Base-by-base conservation (phyloP, 2,888 invertebrate species). In the Trissonchulus sp. region DNA sequence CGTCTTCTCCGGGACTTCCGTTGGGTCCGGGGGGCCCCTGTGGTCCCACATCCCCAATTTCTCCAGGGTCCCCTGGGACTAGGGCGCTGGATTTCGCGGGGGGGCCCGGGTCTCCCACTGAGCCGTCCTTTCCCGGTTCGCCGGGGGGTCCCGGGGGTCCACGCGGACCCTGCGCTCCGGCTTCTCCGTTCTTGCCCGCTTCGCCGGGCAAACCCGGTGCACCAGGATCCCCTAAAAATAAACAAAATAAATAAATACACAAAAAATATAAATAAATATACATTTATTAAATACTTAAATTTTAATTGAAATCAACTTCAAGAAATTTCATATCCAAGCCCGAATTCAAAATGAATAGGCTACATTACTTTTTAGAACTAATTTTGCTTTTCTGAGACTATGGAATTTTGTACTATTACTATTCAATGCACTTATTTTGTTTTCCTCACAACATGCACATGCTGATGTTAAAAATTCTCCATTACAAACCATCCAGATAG, bases 11-110 rank as follows among this genome's bases (percentile, higher is more conserved):
- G 60, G 78, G 78, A 38, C 63, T 23, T 77, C 81, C 81, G 68
- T 79, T 79, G 74, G 79, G 79, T 72, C 82, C 81, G 63, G 79
- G 76, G 72, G 78, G 78, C 75, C 81, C 82, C 60, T 77, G 68
- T n/a, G 35, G 36, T 8, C 79, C 79, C 23, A 76, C 71, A 15
- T 69, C 48, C 38, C 79, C 79, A 60, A 72, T 69, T 36, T 73
- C 72, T 60, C 79, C 79, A 30, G 75, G 72, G 77, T 80, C 76
- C 60, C 72, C 78, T 71, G 72, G 75, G 60, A 37, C 74, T 48
- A 37, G 72, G 62, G 63, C 74, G 2, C 69, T 33, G 1, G 75
- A 23, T 60, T 75, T 71, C 2, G 75, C 71, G 15, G 75, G 71
- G 8, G 34, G 30, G 34, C 75, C 75, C 2, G 69, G 69, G 30